Evolutionary conservation across 2,888 invertebrate species (phyloP).

Genomic region (Lottia gigantea): DNA sequence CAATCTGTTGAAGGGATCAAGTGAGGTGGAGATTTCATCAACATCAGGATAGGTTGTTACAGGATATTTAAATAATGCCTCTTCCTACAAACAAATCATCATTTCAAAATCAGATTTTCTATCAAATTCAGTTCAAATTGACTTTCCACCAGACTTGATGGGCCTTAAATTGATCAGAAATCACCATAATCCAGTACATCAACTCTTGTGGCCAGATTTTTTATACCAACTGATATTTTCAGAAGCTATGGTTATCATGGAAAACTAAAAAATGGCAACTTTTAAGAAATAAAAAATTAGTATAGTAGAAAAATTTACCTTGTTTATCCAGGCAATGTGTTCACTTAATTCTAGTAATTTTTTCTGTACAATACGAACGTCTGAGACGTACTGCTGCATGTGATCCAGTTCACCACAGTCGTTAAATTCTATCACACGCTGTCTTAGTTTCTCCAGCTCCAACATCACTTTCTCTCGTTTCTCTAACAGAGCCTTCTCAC

Average conservation of each 20-base stretch:
- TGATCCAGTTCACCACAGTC: conserved; percentile 84
- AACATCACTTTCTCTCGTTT: conserved; percentile 78
- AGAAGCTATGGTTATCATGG: too few relatives aligned
- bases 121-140: too few relatives aligned
- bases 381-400: conserved; percentile 80
- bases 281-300: too few relatives aligned
- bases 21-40: conserved; percentile 76
- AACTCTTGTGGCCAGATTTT: too few relatives aligned
- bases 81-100: conserved; percentile 75
- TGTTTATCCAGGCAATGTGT: conserved; percentile 86
- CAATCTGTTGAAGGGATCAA: conserved; percentile 75
- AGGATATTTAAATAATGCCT: conserved; percentile 85
- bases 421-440: conserved; percentile 81
- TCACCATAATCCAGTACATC: too few relatives aligned
- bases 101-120: too few relatives aligned
- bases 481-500: conserved; percentile 82
- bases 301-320: conserved; percentile 65
- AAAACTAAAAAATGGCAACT: too few relatives aligned
- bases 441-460: conserved; percentile 79
- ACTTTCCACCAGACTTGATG: too few relatives aligned
- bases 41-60: conserved; percentile 81
- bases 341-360: conserved; percentile 81
- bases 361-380: conserved; percentile 81
- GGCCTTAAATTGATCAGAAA: too few relatives aligned
- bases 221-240: too few relatives aligned